phyloP scores from a whole-genome alignment of 2,888 invertebrate genomes.

The Lithophane leautieri region DNA sequence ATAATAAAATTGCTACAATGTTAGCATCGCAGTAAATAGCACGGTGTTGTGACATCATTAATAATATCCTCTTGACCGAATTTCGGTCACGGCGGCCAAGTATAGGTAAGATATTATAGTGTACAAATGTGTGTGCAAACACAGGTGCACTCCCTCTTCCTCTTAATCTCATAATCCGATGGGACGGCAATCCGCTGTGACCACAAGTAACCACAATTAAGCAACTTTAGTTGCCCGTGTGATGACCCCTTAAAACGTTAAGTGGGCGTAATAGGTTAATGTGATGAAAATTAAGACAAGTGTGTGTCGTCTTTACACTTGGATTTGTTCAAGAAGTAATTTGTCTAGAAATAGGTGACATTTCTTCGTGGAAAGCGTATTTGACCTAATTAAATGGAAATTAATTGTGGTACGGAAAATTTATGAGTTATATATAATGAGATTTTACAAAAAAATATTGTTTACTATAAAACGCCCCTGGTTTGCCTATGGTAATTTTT shows the following conservation, averaged over 20 bases:
- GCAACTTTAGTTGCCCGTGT: not conserved
- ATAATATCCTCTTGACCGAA: too few relatives aligned
- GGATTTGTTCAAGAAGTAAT: not conserved
- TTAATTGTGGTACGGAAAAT: not conserved
- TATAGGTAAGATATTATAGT: not conserved
- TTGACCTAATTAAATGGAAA: constrained; percentile 1
- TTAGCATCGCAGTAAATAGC: too few relatives aligned
- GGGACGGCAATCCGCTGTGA: not conserved
- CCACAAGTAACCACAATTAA: not conserved
- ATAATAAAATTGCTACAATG: not conserved
- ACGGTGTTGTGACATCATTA: too few relatives aligned
- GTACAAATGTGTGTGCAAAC: not conserved
- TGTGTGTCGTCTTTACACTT: not conserved
- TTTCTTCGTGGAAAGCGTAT: constrained; percentile 12
- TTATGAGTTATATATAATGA: too few relatives aligned
- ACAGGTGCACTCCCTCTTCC: not conserved
- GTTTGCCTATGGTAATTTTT: too few relatives aligned
- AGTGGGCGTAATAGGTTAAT: constrained; percentile 19
- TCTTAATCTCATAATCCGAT: not conserved
- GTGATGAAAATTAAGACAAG: constrained; percentile 16
- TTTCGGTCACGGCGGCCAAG: not conserved
- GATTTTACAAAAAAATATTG: too few relatives aligned
- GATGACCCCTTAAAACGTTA: not conserved
- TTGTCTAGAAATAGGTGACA: constrained; percentile 5
- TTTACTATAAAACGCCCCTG: too few relatives aligned